A percentile compares a stretch with the other conserved stretches of the same genome.
These are phyloP conservation scores for Caenorhabditis latens DNA, from an alignment of 1,140 invertebrate species.

Conservation along the genomic window DNA sequence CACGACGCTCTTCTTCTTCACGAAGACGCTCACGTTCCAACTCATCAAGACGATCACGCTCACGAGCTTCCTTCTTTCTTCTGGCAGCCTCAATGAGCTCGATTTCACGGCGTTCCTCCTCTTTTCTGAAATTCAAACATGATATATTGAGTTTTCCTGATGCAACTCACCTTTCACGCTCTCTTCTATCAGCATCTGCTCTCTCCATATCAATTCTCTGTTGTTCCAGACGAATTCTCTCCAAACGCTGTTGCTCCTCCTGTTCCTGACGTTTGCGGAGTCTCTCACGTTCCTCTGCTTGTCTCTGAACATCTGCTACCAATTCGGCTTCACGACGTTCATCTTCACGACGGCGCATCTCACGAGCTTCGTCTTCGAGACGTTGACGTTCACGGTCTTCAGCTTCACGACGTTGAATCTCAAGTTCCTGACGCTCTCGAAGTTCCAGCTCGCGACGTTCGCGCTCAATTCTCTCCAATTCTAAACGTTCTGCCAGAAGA, in stretches of 20 bases:
- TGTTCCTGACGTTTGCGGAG: slow-evolving; percentile 62
- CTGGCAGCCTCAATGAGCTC: slow-evolving; percentile 69
- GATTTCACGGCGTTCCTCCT: slow-evolving; percentile 71
- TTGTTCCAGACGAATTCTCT: slow-evolving; percentile 70
- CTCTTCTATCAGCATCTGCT: slow-evolving; percentile 69
- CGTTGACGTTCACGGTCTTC: slow-evolving; percentile 71
- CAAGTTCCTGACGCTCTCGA: slow-evolving; percentile 71
- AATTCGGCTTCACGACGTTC: slow-evolving; percentile 68
- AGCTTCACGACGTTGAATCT: slow-evolving; percentile 72
- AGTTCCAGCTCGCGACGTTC: slow-evolving; percentile 75
- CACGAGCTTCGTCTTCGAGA: slow-evolving; percentile 66
- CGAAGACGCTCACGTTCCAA: slow-evolving; percentile 49
- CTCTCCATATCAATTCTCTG: slow-evolving; percentile 72
- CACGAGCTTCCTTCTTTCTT: slow-evolving; percentile 66
- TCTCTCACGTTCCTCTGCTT: slow-evolving; percentile 66
- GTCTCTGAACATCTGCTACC: slow-evolving; percentile 60
- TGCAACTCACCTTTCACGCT: slow-evolving; percentile 69
- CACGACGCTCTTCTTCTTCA: slow-evolving; percentile 60
- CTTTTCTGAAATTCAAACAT: slow-evolving; percentile 28
- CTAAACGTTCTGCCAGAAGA: slow-evolving; percentile 63
- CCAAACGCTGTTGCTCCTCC: slow-evolving; percentile 66
- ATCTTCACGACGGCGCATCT: slow-evolving; percentile 66
- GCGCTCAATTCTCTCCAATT: slow-evolving; percentile 68
- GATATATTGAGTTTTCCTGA: background rate
- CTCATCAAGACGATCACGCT: slow-evolving; percentile 67